These are phyloP conservation scores for Ariopsis seemanni DNA, from an alignment of 2,113 vertebrate species.

Conservation along the genomic window DNA sequence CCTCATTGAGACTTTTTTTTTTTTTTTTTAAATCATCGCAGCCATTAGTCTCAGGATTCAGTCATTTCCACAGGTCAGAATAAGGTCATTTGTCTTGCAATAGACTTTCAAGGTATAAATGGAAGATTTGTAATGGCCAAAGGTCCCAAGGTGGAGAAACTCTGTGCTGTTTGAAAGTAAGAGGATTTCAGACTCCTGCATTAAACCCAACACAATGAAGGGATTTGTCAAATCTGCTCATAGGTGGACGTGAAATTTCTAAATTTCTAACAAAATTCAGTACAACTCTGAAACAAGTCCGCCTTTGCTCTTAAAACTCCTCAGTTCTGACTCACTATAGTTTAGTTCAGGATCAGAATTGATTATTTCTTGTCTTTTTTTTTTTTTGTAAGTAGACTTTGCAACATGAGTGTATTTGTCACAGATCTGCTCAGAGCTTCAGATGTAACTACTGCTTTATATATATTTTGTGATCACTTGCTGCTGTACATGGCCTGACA, in stretches of 20 bases:
- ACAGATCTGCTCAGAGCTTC: background rate
- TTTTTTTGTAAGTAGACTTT: background rate
- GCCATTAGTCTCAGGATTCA: background rate
- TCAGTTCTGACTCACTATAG: background rate
- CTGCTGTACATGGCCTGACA: background rate
- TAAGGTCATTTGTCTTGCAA: background rate
- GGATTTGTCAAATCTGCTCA: background rate
- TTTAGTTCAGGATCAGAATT: background rate
- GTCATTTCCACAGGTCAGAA: background rate
- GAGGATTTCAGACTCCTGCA: constrained; percentile 9
- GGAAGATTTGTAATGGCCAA: background rate
- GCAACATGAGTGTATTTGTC: background rate
- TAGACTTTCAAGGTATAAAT: background rate
- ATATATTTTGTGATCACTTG: background rate
- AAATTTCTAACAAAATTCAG: background rate
- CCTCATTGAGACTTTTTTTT: too few relatives aligned
- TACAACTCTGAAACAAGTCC: background rate
- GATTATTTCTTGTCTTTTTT: background rate
- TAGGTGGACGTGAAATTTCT: background rate
- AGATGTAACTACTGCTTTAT: background rate
- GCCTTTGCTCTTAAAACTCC: background rate
- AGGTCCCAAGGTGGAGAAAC: constrained; percentile 1
- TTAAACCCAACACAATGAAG: background rate
- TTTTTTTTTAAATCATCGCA: background rate
- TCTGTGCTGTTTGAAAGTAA: constrained; percentile 3